phyloP scores from a whole-genome alignment of 2,797 vertebrate genomes.

The Masticophis lateralis region DNA sequence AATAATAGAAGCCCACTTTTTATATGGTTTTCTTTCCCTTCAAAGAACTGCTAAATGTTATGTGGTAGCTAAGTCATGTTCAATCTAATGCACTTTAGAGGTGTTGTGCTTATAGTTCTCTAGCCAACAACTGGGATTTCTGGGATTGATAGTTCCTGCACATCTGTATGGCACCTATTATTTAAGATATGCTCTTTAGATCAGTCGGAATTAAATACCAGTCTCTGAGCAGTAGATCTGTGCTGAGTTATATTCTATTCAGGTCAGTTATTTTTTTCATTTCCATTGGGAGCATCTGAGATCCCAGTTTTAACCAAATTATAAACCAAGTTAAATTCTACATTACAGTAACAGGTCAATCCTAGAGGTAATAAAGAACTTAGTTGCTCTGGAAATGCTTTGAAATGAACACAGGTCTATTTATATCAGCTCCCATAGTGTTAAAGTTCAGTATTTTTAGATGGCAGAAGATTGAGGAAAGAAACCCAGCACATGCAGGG shows the following conservation, averaged over 20 bases:
- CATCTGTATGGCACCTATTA: neutral
- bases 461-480: neutral
- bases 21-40: neutral
- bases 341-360: neutral
- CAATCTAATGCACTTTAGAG: neutral
- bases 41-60: conserved; percentile 15
- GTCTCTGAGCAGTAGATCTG: neutral
- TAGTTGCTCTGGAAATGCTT: neutral
- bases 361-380: neutral
- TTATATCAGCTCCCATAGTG: neutral
- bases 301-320: neutral
- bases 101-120: neutral
- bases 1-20: conserved; percentile 16
- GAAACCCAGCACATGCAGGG: neutral
- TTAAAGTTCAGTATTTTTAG: neutral
- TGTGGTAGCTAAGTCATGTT: neutral
- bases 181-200: neutral
- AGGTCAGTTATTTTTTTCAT: neutral
- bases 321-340: neutral
- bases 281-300: neutral
- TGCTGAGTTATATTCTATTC: neutral
- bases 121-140: neutral
- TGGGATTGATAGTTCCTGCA: neutral
- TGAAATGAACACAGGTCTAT: neutral
- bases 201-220: conserved; percentile 26